Base-by-base conservation (phyloP, 2,888 invertebrate genomes). In the Choristoneura rosaceana region DNA sequence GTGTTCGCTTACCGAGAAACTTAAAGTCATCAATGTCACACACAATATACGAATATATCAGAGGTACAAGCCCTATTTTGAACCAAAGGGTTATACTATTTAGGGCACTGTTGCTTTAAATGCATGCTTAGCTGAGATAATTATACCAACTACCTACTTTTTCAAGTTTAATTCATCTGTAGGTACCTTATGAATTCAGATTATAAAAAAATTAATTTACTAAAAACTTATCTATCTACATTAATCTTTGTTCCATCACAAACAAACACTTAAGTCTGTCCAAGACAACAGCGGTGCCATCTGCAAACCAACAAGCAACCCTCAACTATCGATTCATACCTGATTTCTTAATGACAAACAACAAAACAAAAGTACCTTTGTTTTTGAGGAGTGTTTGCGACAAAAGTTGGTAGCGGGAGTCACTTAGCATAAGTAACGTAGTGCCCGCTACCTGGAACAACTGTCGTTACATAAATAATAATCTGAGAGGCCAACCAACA, bases 381-480 rank as follows among this genome's bases (percentile, higher is more conserved):
- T 69, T 73, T 73, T 65, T 41, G 17, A 61, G 60, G 9, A n/a
- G 55, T 38, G 74, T 76, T 71, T 63, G 58, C 70, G 74, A 61
- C 75, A 63, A 75, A 78, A 74, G 76, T 76, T 77, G 66, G 74
- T 71, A 38, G 70, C 65, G 70, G 71, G 73, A 83, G 81, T 84
- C 90, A 90, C 92, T 92, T 91, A 90, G 89, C 90, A 90, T 91
- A 89, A 91, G 90, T 91, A 88, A 86, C 67, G 90, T 91, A 88
- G 86, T 68, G 85, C 34, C 65, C 65, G 67, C 64, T 71, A 69
- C 75, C 75, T 75, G 74, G 79, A 81, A 86, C 79, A 93, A 93
- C 87, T 89, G 89, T 86, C 92, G 92, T 93, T 88, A 92, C 93
- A 93, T 93, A 92, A 93, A 93, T 91, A 93, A 92, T 90, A 89